Conservation (phyloP, 2,888 invertebrate species). For the Gastracanthus pulcherrimus region DNA sequence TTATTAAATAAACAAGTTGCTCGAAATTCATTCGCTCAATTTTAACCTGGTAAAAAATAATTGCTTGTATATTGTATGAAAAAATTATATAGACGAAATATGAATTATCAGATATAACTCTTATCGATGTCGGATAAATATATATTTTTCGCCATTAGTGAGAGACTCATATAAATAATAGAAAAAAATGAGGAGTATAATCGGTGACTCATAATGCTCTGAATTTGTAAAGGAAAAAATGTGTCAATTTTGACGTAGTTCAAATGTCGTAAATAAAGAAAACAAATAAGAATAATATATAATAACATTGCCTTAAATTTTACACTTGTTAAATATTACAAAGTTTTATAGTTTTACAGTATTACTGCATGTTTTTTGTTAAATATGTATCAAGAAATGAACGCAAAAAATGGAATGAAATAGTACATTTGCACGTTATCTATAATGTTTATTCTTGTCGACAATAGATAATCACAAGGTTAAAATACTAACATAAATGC, state of each 20-base stretch:
- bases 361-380: background rate
- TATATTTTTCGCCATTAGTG: too few relatives aligned
- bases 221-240: constrained; percentile 9
- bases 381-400: background rate
- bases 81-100: too few relatives aligned
- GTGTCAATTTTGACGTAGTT: background rate
- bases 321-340: too few relatives aligned
- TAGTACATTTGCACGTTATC: constrained; percentile 20
- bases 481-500: constrained; percentile 18
- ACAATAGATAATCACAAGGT: constrained; percentile 32
- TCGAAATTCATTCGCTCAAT: too few relatives aligned
- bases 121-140: too few relatives aligned
- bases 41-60: too few relatives aligned
- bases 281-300: background rate
- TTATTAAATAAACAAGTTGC: too few relatives aligned
- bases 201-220: constrained; percentile 26
- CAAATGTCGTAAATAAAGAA: background rate
- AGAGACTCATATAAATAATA: too few relatives aligned
- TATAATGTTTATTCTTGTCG: constrained; percentile 17
- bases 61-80: too few relatives aligned
- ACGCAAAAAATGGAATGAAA: background rate
- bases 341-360: background rate
- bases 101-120: too few relatives aligned
- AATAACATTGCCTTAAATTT: too few relatives aligned
- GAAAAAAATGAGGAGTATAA: too few relatives aligned